Conservation (phyloP, 1,140 invertebrate species). For the Anadara kagoshimensis region DNA sequence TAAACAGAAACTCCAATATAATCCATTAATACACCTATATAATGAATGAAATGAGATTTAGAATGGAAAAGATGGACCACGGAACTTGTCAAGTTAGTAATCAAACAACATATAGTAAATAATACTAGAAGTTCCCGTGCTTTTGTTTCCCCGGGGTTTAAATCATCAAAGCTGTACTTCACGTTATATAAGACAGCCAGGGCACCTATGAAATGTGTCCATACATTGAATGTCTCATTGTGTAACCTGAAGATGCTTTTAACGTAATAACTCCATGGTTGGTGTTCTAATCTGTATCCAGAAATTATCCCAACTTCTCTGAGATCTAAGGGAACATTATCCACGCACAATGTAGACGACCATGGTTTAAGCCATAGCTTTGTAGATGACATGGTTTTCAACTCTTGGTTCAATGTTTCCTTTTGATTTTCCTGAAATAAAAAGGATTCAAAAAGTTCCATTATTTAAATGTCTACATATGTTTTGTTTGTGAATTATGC, state of each 20-base stretch:
- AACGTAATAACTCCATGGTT: slow-evolving; percentile 68
- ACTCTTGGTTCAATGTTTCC: too few relatives aligned
- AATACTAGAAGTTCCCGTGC: slow-evolving; percentile 44
- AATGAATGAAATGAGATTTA: slow-evolving; percentile 58
- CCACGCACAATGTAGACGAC: too few relatives aligned
- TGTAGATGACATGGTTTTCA: too few relatives aligned
- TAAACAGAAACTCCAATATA: slow-evolving; percentile 64
- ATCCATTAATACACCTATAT: slow-evolving; percentile 62
- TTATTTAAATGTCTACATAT: too few relatives aligned
- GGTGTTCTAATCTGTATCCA: slow-evolving; percentile 62
- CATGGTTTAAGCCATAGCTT: too few relatives aligned
- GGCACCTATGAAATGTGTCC: slow-evolving; percentile 67
- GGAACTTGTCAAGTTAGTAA: slow-evolving; percentile 47
- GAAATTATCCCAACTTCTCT: slow-evolving; percentile 62
- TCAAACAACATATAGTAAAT: slow-evolving; percentile 48
- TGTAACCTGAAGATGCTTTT: slow-evolving; percentile 67
- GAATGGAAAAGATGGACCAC: slow-evolving; percentile 64
- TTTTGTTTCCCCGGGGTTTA: slow-evolving; percentile 35
- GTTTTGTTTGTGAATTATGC: too few relatives aligned
- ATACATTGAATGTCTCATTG: slow-evolving; percentile 72
- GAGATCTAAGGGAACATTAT: slow-evolving; percentile 50
- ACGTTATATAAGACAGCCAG: slow-evolving; percentile 43
- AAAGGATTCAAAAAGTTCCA: too few relatives aligned
- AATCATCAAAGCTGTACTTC: slow-evolving; percentile 31
- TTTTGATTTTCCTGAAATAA: too few relatives aligned